Evolutionary conservation across 2,797 vertebrate genomes (phyloP).

Genomic region (Brachyrhaphis roseni): DNA sequence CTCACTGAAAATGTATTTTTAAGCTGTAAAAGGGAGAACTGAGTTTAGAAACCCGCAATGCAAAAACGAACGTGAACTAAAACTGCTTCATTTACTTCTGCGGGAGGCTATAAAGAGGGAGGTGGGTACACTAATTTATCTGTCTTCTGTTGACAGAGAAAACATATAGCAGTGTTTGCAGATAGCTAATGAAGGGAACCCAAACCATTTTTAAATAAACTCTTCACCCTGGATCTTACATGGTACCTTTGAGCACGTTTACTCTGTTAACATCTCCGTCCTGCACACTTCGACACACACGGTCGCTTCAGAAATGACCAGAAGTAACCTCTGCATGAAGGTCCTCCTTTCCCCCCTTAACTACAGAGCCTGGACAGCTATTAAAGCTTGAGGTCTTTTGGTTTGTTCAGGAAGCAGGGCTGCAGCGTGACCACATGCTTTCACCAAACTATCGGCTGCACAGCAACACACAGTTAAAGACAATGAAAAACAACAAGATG

Average conservation of each 20-base stretch:
- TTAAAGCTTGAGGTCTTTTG: slow-evolving; percentile 56
- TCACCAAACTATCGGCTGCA: slow-evolving; percentile 19
- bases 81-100: slow-evolving; percentile 12
- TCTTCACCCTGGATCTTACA: slow-evolving; percentile 37
- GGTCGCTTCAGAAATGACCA: slow-evolving; percentile 54
- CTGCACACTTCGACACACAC: slow-evolving; percentile 42
- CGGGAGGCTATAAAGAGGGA: not conserved
- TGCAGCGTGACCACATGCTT: slow-evolving; percentile 50
- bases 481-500: not conserved
- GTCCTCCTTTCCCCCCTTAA: slow-evolving; percentile 17
- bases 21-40: slow-evolving; percentile 2
- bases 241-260: slow-evolving; percentile 40
- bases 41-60: slow-evolving; percentile 28
- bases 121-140: slow-evolving; percentile 8
- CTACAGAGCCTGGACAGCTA: slow-evolving; percentile 47
- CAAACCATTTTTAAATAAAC: slow-evolving; percentile 29
- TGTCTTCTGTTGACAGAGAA: slow-evolving; percentile 61
- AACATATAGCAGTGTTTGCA: slow-evolving; percentile 63
- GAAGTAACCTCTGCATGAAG: slow-evolving; percentile 42
- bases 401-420: slow-evolving; percentile 65
- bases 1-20: not conserved
- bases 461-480: slow-evolving; percentile 45
- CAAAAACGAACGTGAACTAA: slow-evolving; percentile 19
- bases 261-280: slow-evolving; percentile 43
- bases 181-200: slow-evolving; percentile 29